Percentiles rank a stretch among this genome's conserved stretches.
Evolutionary conservation across 2,888 invertebrate species (phyloP).

Genomic region (Tanypteryx hageni): DNA sequence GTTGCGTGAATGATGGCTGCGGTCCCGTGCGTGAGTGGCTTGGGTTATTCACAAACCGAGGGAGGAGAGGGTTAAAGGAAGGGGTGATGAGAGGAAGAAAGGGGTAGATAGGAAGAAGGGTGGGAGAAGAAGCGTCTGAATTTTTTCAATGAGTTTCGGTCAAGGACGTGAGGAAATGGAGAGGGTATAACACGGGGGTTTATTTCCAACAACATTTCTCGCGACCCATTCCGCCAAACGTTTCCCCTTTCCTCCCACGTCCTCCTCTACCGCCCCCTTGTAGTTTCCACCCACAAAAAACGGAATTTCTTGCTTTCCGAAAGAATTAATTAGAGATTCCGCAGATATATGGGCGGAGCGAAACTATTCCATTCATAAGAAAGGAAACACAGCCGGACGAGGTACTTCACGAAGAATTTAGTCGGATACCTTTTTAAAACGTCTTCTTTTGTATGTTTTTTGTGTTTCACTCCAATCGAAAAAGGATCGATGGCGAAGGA

Average conservation of each 20-base stretch:
- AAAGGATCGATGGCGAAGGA: no score
- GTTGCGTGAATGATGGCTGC: not conserved
- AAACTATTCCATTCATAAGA: not conserved
- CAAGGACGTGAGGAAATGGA: constrained; percentile 18
- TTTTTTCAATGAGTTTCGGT: not conserved
- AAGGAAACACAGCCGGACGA: not conserved
- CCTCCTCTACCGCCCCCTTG: not conserved
- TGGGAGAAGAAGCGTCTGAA: not conserved
- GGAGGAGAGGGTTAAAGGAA: not conserved
- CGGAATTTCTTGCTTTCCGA: not conserved
- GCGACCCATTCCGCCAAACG: no score
- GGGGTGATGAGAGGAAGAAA: not conserved
- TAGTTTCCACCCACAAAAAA: not conserved
- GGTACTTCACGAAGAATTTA: not conserved
- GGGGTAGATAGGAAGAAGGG: not conserved
- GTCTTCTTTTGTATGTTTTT: no score
- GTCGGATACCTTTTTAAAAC: not conserved
- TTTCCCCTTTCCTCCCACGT: not conserved
- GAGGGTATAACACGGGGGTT: not conserved
- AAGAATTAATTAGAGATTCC: not conserved
- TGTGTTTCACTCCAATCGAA: no score
- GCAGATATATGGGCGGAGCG: not conserved
- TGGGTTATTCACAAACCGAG: not conserved
- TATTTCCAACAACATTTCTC: not conserved
- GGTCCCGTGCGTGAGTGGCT: not conserved